Conservation (phyloP, 2,797 vertebrate species). For the Acestrorhynchus altus region DNA sequence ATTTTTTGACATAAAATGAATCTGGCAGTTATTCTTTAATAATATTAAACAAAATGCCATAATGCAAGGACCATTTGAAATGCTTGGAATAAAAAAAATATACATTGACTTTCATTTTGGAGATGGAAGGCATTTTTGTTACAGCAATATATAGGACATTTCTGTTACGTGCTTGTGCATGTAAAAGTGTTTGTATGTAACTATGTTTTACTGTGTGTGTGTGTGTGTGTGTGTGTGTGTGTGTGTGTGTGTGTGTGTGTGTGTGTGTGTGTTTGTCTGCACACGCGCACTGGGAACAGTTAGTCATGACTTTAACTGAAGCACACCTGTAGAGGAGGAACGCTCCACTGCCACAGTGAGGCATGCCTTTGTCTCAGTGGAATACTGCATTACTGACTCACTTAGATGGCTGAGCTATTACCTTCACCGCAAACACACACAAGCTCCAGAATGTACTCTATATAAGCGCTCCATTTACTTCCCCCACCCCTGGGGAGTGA, state of each 20-base stretch:
- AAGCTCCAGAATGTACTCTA: constrained; percentile 13
- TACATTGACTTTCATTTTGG: no score
- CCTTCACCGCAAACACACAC: constrained; percentile 13
- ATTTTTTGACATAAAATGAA: no score
- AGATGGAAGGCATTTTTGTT: no score
- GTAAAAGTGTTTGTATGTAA: not conserved
- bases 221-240: not conserved
- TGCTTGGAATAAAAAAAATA: no score
- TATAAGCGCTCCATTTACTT: constrained; percentile 27
- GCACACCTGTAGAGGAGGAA: constrained; percentile 38
- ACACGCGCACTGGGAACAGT: constrained; percentile 15
- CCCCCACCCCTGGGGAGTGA: constrained; percentile 18
- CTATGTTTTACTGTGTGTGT: not conserved
- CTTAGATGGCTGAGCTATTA: constrained; percentile 37
- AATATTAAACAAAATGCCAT: no score
- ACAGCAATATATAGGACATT: no score
- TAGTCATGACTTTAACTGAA: constrained; percentile 39
- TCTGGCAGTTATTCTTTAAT: no score
- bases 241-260: not conserved
- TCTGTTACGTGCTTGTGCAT: no score
- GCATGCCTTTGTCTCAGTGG: constrained; percentile 27
- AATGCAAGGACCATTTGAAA: no score
- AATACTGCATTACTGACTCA: constrained; percentile 38
- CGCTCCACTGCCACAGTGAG: constrained; percentile 1
- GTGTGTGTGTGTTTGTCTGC: no score